phyloP scores from a whole-genome alignment of 2,113 vertebrate genomes.

The Nothoprocta pentlandii region DNA sequence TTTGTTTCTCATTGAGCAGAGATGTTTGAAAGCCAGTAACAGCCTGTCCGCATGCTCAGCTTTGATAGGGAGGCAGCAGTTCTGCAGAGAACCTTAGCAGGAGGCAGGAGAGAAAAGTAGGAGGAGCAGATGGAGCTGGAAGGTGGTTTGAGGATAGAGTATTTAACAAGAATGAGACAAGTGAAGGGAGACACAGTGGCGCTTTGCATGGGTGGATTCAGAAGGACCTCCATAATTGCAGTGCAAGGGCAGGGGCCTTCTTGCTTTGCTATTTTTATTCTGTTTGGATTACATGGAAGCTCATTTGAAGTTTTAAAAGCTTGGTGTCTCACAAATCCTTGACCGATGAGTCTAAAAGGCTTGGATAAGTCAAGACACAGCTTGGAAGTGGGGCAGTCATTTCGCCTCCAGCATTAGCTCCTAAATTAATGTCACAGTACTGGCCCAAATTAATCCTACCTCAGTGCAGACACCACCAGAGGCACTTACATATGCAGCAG shows the following conservation, averaged over 20 bases:
- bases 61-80: not conserved
- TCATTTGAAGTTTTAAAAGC: not conserved
- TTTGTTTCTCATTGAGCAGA: not conserved
- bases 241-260: not conserved
- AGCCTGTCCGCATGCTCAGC: not conserved
- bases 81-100: not conserved
- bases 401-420: not conserved
- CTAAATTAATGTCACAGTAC: not conserved
- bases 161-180: not conserved
- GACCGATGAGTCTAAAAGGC: not conserved
- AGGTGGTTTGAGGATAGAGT: not conserved
- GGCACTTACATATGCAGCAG: not conserved
- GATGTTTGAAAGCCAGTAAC: not conserved
- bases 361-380: not conserved
- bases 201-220: not conserved
- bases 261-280: not conserved
- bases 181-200: not conserved
- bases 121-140: not conserved
- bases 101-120: not conserved
- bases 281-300: not conserved
- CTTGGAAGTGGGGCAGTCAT: not conserved
- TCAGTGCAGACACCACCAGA: rapidly evolving
- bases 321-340: not conserved
- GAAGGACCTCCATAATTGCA: not conserved
- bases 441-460: not conserved